A percentile compares a stretch with the other conserved stretches of the same genome.
Evolutionary conservation across 2,113 vertebrate genomes (phyloP).

Genomic region (Todiramphus saurophagus): DNA sequence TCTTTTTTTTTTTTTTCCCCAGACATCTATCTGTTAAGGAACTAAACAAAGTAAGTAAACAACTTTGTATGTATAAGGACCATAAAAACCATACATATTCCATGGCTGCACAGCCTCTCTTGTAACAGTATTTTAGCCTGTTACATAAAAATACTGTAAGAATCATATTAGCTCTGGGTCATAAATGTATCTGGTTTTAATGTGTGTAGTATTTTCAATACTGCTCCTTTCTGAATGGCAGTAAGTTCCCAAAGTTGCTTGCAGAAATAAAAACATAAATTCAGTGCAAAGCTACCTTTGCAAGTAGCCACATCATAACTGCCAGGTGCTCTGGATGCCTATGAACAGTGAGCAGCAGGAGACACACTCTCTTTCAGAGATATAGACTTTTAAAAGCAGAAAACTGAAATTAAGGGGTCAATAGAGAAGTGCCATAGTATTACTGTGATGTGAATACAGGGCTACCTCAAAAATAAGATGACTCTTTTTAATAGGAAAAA

Average conservation of each 20-base stretch:
- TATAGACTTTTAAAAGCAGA: background rate
- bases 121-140: background rate
- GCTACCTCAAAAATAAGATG: background rate
- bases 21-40: slow-evolving; percentile 26
- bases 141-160: background rate
- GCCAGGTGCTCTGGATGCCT: background rate
- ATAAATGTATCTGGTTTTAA: background rate
- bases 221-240: background rate
- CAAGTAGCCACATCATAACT: background rate
- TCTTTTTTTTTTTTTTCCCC: slow-evolving; percentile 29
- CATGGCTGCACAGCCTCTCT: background rate
- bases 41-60: slow-evolving; percentile 45
- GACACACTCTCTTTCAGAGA: background rate
- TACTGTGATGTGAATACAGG: background rate
- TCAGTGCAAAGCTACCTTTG: background rate
- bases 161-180: background rate
- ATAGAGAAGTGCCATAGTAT: background rate
- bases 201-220: background rate
- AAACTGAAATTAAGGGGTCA: background rate
- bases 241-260: background rate
- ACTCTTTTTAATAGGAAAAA: background rate
- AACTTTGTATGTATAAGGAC: background rate
- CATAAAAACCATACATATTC: background rate
- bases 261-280: background rate
- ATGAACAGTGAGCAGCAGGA: background rate